phyloP scores from a whole-genome alignment of 2,797 vertebrate species.

The Microcaecilia unicolor region DNA sequence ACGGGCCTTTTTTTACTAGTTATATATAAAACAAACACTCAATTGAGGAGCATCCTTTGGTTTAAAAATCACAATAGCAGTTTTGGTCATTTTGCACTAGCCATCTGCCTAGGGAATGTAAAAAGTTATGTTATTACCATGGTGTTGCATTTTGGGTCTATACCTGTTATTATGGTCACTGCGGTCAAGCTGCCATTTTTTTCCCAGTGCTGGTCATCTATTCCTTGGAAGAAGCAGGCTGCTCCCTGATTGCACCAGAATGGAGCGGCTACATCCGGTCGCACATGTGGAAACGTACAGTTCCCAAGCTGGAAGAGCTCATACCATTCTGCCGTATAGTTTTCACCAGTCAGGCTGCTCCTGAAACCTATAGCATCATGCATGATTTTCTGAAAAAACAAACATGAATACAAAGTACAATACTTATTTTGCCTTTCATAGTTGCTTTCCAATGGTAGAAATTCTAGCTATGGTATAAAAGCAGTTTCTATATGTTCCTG shows the following conservation, averaged over 20 bases:
- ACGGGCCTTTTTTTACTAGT: no score
- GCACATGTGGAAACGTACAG: constrained; percentile 90
- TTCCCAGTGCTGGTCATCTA: constrained; percentile 88
- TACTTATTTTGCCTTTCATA: no score
- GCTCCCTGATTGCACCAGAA: constrained; percentile 98
- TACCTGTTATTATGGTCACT: constrained; percentile 75
- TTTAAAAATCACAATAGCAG: neutral
- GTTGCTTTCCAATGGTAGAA: no score
- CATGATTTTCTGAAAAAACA: constrained; percentile 81
- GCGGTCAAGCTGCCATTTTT: constrained; percentile 86
- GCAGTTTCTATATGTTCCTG: no score
- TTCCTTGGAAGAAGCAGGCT: constrained; percentile 88
- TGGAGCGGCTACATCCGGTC: constrained; percentile 57
- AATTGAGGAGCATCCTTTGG: no score
- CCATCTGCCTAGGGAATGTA: neutral
- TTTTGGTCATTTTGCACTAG: neutral
- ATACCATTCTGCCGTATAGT: constrained; percentile 96
- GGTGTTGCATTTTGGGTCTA: neutral
- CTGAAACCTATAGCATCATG: constrained; percentile 93
- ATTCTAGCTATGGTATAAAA: no score
- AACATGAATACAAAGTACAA: no score
- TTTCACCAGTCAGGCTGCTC: constrained; percentile 65
- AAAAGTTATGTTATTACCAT: neutral
- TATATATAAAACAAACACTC: no score
- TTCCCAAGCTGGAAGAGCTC: constrained; percentile 96